These are phyloP conservation scores for Tipula lateralis DNA, from an alignment of 2,888 invertebrate genomes.

Conservation along the genomic window DNA sequence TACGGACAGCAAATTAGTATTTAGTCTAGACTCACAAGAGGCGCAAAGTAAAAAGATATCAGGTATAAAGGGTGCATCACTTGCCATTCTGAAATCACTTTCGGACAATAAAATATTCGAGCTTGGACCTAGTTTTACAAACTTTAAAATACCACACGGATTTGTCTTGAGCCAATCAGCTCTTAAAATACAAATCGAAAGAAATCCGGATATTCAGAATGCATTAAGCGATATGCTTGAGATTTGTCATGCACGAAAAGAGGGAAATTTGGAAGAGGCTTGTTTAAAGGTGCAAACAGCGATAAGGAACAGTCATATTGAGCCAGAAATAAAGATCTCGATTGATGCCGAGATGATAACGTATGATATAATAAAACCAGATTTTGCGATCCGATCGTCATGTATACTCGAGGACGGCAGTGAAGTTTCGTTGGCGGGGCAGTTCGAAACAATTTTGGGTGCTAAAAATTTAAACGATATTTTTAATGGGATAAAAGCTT, in stretches of 20 bases:
- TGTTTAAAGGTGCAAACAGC: constrained; percentile 48
- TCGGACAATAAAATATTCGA: constrained; percentile 19
- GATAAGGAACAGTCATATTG: background rate
- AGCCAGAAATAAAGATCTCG: background rate
- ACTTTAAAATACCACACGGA: constrained; percentile 57
- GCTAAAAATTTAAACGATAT: constrained; percentile 55
- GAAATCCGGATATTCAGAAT: constrained; percentile 48
- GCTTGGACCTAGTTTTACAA: background rate
- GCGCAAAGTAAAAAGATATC: constrained; percentile 56
- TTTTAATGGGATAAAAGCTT: constrained; percentile 57
- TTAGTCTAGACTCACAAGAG: constrained; percentile 38
- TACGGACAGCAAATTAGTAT: background rate
- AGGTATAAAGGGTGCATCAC: constrained; percentile 75
- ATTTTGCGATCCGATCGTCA: constrained; percentile 64
- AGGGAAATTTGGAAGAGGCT: constrained; percentile 30
- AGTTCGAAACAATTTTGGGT: constrained; percentile 74
- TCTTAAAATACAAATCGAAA: constrained; percentile 55
- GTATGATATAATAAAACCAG: constrained; percentile 39
- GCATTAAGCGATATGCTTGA: constrained; percentile 53
- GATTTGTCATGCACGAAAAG: constrained; percentile 45
- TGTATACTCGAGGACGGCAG: constrained; percentile 76
- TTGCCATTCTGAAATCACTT: constrained; percentile 56
- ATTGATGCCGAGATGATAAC: background rate
- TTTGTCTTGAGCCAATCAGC: constrained; percentile 65
- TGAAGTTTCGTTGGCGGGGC: constrained; percentile 76